Evolutionary conservation across 2,888 invertebrate genomes (phyloP).

Genomic region (Pandemis cinnamomeana): DNA sequence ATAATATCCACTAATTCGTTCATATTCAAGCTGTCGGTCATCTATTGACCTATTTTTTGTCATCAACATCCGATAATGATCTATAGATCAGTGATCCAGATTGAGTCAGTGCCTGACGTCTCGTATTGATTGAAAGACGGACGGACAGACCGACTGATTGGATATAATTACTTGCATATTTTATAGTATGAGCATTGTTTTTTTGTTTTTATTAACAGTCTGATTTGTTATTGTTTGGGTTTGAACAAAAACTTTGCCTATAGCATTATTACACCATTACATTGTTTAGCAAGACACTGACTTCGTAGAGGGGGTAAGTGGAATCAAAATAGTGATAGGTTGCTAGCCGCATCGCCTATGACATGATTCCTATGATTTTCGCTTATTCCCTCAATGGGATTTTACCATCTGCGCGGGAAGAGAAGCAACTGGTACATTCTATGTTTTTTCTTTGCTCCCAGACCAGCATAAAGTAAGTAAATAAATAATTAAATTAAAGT

Average conservation of each 20-base stretch:
- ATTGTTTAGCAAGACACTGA: too few relatives aligned
- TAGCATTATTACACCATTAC: too few relatives aligned
- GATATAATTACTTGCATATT: conserved; percentile 82
- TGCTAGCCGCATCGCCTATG: too few relatives aligned
- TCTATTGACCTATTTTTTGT: conserved; percentile 58
- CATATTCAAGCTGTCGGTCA: conserved; percentile 11
- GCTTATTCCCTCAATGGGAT: too few relatives aligned
- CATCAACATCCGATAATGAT: conserved; percentile 52
- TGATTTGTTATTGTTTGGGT: conserved; percentile 44
- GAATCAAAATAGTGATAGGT: too few relatives aligned
- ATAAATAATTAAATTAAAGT: too few relatives aligned
- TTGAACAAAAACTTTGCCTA: neutral
- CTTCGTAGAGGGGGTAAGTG: too few relatives aligned
- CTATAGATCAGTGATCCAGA: conserved; percentile 66
- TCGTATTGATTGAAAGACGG: conserved; percentile 71
- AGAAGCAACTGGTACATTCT: too few relatives aligned
- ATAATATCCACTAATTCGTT: conserved; percentile 1
- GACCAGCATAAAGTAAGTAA: too few relatives aligned
- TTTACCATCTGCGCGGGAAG: too few relatives aligned
- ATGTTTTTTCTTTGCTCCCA: too few relatives aligned
- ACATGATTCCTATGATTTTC: too few relatives aligned
- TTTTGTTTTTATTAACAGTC: conserved; percentile 43
- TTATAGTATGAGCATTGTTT: conserved; percentile 57
- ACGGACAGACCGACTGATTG: conserved; percentile 77
- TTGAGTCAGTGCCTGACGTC: conserved; percentile 58